Base-by-base conservation (phyloP, 2,113 vertebrate genomes). In the Mus spicilegus region DNA sequence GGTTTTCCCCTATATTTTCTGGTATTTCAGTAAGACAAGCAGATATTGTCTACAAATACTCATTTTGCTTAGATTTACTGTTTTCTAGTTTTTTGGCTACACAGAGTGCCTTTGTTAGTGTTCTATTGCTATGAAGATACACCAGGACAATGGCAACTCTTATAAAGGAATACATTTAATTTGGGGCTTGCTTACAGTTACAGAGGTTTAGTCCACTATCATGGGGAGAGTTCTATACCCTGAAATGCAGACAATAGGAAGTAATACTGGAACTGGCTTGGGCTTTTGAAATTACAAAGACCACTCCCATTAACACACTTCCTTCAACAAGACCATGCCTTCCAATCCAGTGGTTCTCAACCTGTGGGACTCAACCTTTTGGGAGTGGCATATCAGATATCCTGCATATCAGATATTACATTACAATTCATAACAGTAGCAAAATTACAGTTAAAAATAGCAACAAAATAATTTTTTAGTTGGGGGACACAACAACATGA, bases 21-120 rank as follows among this genome's bases (percentile, higher is more conserved):
- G 51, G 6, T 26, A 5, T n/a, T n/a, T 76, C 8, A 51, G 36
- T 70, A 42, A 6, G 22, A 16, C 2, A 76, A 28, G 14, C 24
- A 42, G 4, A 49, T 51, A 80, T 24, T 77, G 30, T 72, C 49
- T 19, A 70, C 75, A 94, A 76, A 17, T 76, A 89, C 30, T 61
- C 28, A 0, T 51, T 3, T n/a, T 75, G 2, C 54, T 80, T 72
- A 7, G 5, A 42, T 87, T 14, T 39, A 16, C 24, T 5, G 12
- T 75, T 63, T 33, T 17, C 39, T 69, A 36, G 36, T 22, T 42
- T 20, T 76, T 85, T 70, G 33, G 5, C 28, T 75, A 49, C 17
- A 72, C 36, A 75, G 30, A 76, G 51, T 39, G 0, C 42, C 36
- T 84, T 28, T 17, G 54, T 39, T 36, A 39, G 20, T 63, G 56